phyloP scores from a whole-genome alignment of 2,797 vertebrate genomes.

The Sebastes paucispinis region DNA sequence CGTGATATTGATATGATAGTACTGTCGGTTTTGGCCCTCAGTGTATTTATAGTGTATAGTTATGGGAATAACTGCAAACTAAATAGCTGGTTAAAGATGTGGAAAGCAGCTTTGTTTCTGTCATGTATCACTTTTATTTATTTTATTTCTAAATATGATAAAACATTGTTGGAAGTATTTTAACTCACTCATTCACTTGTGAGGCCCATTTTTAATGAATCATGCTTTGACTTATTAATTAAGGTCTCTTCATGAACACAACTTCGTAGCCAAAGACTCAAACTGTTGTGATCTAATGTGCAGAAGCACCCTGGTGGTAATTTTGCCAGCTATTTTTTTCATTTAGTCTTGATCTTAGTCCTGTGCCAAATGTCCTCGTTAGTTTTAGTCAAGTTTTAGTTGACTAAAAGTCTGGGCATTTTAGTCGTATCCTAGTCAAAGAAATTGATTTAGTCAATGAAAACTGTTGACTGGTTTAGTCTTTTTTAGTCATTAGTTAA shows the following conservation, averaged over 20 bases:
- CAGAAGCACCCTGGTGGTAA: background rate
- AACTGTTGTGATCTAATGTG: background rate
- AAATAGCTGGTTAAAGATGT: background rate
- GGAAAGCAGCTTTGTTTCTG: background rate
- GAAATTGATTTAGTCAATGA: too few species aligned
- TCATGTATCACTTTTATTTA: background rate
- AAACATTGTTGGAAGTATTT: background rate
- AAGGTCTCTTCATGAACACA: background rate
- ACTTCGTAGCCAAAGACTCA: background rate
- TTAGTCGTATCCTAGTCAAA: background rate
- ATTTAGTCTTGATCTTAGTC: background rate
- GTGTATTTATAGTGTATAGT: background rate
- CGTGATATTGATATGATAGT: conserved; percentile 29
- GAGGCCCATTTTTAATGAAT: conserved; percentile 18
- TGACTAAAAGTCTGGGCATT: background rate
- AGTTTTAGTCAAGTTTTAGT: background rate
- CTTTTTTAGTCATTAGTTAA: background rate
- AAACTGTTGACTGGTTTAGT: too few species aligned
- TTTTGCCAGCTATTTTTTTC: background rate
- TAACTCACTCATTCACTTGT: background rate
- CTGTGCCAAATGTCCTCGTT: too few species aligned
- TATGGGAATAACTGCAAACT: background rate
- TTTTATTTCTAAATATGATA: background rate
- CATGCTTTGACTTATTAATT: conserved; percentile 16
- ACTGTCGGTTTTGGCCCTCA: background rate